Evolutionary conservation across 2,888 invertebrate species (phyloP).

Genomic region (Prosapia bicincta): DNA sequence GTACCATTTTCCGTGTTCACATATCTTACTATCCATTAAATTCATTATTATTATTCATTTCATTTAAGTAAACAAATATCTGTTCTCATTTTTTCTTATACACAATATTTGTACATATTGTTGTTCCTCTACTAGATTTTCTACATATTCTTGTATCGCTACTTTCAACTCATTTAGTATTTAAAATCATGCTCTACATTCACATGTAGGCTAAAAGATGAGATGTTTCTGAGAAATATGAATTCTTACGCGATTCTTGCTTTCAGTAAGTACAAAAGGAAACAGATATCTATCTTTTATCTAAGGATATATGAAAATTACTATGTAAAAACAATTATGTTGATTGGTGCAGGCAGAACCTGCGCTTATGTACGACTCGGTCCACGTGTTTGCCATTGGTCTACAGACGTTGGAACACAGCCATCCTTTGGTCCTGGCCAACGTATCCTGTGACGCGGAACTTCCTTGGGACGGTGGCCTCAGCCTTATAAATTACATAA

Average conservation of each 20-base stretch:
- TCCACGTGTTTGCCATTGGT: slow-evolving; percentile 69
- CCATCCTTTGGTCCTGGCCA: slow-evolving; percentile 60
- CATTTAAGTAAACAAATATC: too few relatives aligned
- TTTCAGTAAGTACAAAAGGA: background rate
- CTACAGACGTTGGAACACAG: slow-evolving; percentile 67
- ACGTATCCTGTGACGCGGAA: slow-evolving; percentile 67
- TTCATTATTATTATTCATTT: too few relatives aligned
- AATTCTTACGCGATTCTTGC: background rate
- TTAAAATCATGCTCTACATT: too few relatives aligned
- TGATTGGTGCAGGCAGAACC: slow-evolving; percentile 60
- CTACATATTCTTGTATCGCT: too few relatives aligned
- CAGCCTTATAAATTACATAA: slow-evolving; percentile 72
- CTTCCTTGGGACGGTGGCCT: slow-evolving; percentile 71
- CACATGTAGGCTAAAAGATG: too few relatives aligned
- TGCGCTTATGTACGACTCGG: slow-evolving; percentile 72
- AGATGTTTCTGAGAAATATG: background rate
- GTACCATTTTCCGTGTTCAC: too few relatives aligned
- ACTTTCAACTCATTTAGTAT: too few relatives aligned
- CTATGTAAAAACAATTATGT: background rate
- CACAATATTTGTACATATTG: too few relatives aligned
- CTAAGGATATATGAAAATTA: background rate
- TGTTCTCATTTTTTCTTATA: too few relatives aligned
- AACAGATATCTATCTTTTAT: background rate
- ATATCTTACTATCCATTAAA: too few relatives aligned
- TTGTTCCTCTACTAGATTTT: too few relatives aligned